phyloP scores from a whole-genome alignment of 2,113 vertebrate genomes.

The Phrynosoma blainvillii region DNA sequence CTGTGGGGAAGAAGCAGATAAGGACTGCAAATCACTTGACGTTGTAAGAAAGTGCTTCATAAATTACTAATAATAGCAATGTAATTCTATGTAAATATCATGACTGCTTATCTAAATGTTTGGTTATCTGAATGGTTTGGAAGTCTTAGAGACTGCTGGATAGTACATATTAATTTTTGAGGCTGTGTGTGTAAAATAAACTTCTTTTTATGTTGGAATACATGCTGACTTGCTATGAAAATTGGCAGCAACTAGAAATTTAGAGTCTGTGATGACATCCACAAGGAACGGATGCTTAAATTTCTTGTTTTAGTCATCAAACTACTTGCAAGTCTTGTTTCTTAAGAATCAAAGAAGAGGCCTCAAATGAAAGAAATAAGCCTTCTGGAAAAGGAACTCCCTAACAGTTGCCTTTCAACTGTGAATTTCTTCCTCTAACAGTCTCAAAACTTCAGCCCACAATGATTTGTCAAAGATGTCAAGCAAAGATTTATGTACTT shows the following conservation, averaged over 20 bases:
- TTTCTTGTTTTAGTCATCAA: not conserved
- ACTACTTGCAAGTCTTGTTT: not conserved
- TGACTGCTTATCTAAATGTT: slow-evolving; percentile 30
- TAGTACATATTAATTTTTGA: slow-evolving; percentile 13
- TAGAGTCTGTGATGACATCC: not conserved
- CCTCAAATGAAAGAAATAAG: not conserved
- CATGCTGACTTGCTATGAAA: not conserved
- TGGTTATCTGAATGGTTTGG: slow-evolving; percentile 25
- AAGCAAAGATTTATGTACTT: not conserved
- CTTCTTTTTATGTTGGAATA: not conserved
- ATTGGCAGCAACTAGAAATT: not conserved
- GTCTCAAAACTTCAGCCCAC: not conserved
- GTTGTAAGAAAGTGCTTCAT: slow-evolving; percentile 21
- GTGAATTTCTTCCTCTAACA: not conserved
- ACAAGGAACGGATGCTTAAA: not conserved
- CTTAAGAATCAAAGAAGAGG: slow-evolving; percentile 5
- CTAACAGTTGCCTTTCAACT: not conserved
- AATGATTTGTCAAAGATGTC: not conserved
- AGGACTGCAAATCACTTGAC: slow-evolving; percentile 26
- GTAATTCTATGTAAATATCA: slow-evolving; percentile 45
- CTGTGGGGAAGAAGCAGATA: slow-evolving; percentile 27
- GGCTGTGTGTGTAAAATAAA: slow-evolving; percentile 2
- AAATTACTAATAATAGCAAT: slow-evolving; percentile 36
- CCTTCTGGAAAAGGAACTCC: not conserved
- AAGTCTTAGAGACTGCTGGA: not conserved